Conservation (phyloP, 2,113 vertebrate species). For the Pterocles gutturalis region DNA sequence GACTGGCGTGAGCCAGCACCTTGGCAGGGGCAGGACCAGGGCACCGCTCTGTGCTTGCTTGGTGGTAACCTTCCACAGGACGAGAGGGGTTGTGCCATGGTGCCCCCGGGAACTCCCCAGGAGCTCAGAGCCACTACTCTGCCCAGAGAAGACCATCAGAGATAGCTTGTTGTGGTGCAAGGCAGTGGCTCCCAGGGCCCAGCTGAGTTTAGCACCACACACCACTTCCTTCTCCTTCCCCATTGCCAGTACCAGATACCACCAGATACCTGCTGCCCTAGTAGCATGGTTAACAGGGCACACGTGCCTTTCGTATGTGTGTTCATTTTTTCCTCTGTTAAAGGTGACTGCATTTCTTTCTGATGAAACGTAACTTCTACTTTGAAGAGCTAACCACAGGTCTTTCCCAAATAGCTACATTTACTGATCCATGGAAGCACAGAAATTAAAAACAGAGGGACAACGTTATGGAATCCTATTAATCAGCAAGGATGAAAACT, state of each 20-base stretch:
- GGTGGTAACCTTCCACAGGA: not conserved
- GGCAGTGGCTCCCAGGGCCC: not conserved
- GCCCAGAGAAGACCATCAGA: not conserved
- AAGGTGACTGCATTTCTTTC: not conserved
- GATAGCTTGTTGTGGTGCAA: fast-evolving
- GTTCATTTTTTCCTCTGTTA: not conserved
- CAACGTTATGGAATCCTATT: not conserved
- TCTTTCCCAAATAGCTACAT: not conserved
- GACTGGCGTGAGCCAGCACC: fast-evolving
- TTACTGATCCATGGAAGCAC: not conserved
- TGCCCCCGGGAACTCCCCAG: not conserved
- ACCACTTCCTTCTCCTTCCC: not conserved
- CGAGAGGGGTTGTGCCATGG: not conserved
- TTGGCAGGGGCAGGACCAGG: not conserved
- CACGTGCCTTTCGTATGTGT: not conserved
- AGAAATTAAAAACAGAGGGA: not conserved
- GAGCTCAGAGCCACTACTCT: not conserved
- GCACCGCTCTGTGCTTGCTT: fast-evolving
- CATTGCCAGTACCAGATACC: not conserved
- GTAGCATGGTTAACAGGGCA: not conserved
- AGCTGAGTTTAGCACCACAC: not conserved
- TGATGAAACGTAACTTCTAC: not conserved
- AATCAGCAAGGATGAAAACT: not conserved
- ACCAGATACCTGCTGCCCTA: not conserved
- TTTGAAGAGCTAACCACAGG: not conserved